phyloP scores from a whole-genome alignment of 2,113 vertebrate genomes.

The Saccopteryx bilineata region DNA sequence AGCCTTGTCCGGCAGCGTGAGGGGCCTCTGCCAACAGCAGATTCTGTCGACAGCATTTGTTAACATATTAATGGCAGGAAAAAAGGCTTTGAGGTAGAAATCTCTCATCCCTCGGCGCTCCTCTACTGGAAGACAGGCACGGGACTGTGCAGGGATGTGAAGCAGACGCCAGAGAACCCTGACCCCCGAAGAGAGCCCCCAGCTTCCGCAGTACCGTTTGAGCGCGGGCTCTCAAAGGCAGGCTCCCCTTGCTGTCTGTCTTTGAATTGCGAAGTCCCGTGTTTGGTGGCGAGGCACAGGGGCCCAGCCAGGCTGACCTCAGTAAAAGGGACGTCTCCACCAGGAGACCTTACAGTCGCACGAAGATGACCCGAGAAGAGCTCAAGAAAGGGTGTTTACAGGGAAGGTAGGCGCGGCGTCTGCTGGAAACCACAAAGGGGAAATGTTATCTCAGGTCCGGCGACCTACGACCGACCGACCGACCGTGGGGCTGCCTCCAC shows the following conservation, averaged over 20 bases:
- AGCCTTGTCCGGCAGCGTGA: conserved; percentile 67
- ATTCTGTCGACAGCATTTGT: conserved; percentile 73
- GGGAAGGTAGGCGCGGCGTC: neutral
- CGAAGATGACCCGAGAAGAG: neutral
- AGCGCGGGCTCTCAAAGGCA: neutral
- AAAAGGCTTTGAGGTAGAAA: conserved; percentile 60
- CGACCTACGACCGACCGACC: no score
- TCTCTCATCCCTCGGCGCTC: neutral
- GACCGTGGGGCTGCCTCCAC: neutral
- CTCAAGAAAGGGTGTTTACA: neutral
- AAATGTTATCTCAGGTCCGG: accelerated
- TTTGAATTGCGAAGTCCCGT: neutral
- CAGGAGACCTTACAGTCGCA: neutral
- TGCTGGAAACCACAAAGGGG: neutral
- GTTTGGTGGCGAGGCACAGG: neutral
- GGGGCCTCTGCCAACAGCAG: conserved; percentile 76
- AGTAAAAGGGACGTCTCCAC: neutral
- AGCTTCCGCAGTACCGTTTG: neutral
- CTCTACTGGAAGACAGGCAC: conserved; percentile 12
- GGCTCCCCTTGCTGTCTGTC: neutral
- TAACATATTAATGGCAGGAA: conserved; percentile 79
- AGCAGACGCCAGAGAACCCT: neutral
- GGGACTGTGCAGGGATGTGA: accelerated
- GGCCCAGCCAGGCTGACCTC: neutral
- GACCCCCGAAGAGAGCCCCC: neutral